Evolutionary conservation across 2,113 vertebrate genomes (phyloP).

Genomic region (Peromyscus leucopus): DNA sequence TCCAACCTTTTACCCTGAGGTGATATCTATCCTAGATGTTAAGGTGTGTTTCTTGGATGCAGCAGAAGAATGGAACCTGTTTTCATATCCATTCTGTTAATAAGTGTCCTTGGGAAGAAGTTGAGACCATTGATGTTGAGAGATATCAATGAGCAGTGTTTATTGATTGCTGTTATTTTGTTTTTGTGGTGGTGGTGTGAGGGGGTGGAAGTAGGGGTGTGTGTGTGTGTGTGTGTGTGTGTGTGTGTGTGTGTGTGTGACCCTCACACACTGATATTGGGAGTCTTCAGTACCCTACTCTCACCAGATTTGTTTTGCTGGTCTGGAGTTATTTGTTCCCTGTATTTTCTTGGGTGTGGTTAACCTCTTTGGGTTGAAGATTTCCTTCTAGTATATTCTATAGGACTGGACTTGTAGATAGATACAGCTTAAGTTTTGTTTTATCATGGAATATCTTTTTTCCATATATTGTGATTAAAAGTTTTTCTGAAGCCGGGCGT

Average conservation of each 20-base stretch:
- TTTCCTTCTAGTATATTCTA: not conserved
- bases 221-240: no score
- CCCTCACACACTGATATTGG: no score
- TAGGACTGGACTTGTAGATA: not conserved
- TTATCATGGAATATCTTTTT: not conserved
- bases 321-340: not conserved
- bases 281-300: no score
- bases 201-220: not conserved
- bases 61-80: no score
- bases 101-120: no score
- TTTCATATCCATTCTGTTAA: no score
- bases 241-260: not conserved
- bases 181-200: not conserved
- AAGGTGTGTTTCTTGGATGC: no score
- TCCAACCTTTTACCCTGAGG: no score
- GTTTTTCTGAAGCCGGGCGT: no score
- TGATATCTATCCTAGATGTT: no score
- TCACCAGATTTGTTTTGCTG: not conserved
- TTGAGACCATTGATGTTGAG: no score
- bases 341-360: not conserved
- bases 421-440: not conserved
- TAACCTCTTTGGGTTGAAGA: not conserved
- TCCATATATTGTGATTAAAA: not conserved
- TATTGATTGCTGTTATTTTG: not conserved
- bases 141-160: no score